Evolutionary conservation across 64 coral and sea anemone genomes (phyloP), one percentile per base, ranked within the genome.

Genomic region (Montipora capricornis): DNA sequence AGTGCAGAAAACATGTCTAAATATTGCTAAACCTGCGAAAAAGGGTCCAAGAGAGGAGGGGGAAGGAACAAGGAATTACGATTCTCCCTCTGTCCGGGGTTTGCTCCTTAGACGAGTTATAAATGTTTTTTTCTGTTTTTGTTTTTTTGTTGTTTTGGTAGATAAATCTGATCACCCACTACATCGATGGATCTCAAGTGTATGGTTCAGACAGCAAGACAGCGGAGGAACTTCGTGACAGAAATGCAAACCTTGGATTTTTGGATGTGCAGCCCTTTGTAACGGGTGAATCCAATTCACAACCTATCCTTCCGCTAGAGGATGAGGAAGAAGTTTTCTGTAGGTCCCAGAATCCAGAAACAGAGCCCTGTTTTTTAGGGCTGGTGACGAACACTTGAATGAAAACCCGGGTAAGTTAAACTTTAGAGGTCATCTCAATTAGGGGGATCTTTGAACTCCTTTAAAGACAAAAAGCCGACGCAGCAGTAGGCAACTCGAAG

Each of bases 391-490:
- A 6, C 53, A 58, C 14, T 58, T 82, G 4, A 82, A 82, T 82
- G 80, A 82, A 82, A 82, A 82, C 44, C 80, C 60, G 15, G 80
- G 80, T 82, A 37, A 37, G 29, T 37, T 37, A 37, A 37, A 37
- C 29, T 37, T 37, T 37, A 37, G 29, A 37, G 29, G 29, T 37
- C 29, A 37, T 37, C 29, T 37, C 29, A 37, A 37, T 37, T 37
- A 37, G 37, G 37, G 37, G 37, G 1, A 37, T 37, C 37, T 37
- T 60, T 60, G 57, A 60, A 60, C 57, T 7, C 0, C 57, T 60
- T 60, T 7, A 7, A 60, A 13, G 57, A 60, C 7, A 60, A 37
- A 37, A 37, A 37, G 37, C 37, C 37, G 37, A 37, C 37, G 37
- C 37, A 37, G 37, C 37, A 37, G 37, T 37, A 37, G 37, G 37